Conservation (phyloP, 2,113 vertebrate genomes). For the Junco hyemalis region DNA sequence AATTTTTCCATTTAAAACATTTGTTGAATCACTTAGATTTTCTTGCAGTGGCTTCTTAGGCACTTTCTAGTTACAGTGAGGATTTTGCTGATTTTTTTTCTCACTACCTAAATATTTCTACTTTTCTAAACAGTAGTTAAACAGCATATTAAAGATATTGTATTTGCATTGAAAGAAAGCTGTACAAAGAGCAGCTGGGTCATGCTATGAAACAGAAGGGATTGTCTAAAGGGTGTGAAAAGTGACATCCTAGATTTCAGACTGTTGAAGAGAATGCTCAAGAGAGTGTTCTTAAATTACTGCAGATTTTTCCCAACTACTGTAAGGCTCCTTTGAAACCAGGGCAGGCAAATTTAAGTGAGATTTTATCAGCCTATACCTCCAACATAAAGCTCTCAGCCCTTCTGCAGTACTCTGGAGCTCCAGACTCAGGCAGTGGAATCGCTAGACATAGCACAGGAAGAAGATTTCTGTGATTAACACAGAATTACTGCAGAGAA, state of each 20-base stretch:
- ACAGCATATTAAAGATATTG: background rate
- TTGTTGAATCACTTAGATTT: background rate
- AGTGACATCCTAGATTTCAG: background rate
- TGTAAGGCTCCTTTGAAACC: background rate
- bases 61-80: background rate
- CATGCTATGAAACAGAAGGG: background rate
- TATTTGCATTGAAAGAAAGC: background rate
- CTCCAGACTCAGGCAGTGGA: background rate
- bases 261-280: background rate
- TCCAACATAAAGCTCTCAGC: background rate
- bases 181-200: background rate
- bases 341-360: background rate
- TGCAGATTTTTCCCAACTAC: background rate
- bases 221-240: background rate
- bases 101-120: background rate
- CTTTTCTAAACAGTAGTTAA: background rate
- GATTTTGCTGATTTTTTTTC: accelerated
- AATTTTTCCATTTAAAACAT: background rate
- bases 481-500: background rate
- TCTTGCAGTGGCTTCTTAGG: background rate
- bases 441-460: background rate
- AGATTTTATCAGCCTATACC: background rate
- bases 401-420: background rate
- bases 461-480: background rate
- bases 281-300: background rate